These are phyloP conservation scores for Orthosia gothica DNA, from an alignment of 2,888 invertebrate genomes.

Conservation along the genomic window DNA sequence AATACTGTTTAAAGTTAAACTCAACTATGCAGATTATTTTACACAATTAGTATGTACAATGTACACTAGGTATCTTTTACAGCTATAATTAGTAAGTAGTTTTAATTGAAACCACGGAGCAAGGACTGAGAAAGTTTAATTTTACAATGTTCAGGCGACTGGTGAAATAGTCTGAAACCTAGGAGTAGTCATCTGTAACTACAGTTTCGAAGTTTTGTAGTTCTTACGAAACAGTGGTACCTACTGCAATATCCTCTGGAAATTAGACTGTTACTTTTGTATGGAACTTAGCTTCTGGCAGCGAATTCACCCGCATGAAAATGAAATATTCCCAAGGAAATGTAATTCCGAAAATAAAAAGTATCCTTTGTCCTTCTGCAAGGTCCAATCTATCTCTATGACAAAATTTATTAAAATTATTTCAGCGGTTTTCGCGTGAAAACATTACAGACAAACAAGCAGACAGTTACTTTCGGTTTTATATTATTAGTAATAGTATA, in stretches of 20 bases:
- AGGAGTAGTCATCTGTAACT: constrained; percentile 24
- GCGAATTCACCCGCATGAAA: too few relatives aligned
- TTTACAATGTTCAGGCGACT: constrained; percentile 14
- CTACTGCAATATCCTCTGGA: constrained; percentile 12
- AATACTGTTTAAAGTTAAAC: neutral
- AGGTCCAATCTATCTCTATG: too few relatives aligned
- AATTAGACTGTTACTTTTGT: neutral
- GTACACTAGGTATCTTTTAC: neutral
- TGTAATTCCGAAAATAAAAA: too few relatives aligned
- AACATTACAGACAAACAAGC: too few relatives aligned
- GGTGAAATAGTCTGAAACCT: constrained; percentile 16
- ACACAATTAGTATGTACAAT: neutral
- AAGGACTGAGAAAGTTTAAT: constrained; percentile 30
- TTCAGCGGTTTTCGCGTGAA: too few relatives aligned
- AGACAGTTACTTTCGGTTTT: too few relatives aligned
- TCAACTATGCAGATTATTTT: neutral
- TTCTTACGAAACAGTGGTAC: constrained; percentile 21
- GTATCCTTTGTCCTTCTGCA: too few relatives aligned
- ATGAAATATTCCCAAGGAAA: too few relatives aligned
- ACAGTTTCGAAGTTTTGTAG: constrained; percentile 10
- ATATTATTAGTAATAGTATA: too few relatives aligned
- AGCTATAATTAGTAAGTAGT: constrained; percentile 4
- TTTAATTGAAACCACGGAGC: constrained; percentile 39
- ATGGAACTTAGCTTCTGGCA: too few relatives aligned
- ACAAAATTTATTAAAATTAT: too few relatives aligned